Conservation (phyloP, 2,797 vertebrate genomes). For the Spatula versicolor region DNA sequence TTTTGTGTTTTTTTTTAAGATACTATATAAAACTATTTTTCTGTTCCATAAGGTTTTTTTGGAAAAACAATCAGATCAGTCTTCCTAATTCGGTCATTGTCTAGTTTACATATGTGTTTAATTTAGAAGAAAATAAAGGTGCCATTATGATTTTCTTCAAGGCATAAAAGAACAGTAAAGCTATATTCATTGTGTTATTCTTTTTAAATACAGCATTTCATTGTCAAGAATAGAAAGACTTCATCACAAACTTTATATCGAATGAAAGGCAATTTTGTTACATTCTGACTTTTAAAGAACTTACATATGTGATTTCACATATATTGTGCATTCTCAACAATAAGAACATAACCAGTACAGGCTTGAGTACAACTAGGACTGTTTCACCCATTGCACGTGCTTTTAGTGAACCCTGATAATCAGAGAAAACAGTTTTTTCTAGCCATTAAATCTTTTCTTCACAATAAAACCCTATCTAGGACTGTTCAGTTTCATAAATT, state of each 20-base stretch:
- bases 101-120: background rate
- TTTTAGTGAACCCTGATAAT: background rate
- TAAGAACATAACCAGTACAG: background rate
- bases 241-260: background rate
- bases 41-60: background rate
- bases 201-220: background rate
- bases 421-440: background rate
- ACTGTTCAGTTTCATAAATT: background rate
- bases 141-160: background rate
- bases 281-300: background rate
- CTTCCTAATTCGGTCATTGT: background rate
- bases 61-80: background rate
- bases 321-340: background rate
- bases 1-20: background rate
- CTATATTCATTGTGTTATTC: background rate
- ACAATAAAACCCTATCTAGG: background rate
- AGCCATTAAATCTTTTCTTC: background rate
- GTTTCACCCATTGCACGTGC: background rate
- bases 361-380: background rate
- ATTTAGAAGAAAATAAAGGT: conserved; percentile 12
- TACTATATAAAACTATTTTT: background rate
- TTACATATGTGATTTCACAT: background rate
- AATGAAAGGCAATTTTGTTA: background rate
- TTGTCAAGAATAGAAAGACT: background rate
- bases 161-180: background rate